Percentiles rank a stretch among this genome's conserved stretches.
These are phyloP conservation scores for Hypercompe scribonia DNA, from an alignment of 2,888 invertebrate genomes.

Conservation along the genomic window DNA sequence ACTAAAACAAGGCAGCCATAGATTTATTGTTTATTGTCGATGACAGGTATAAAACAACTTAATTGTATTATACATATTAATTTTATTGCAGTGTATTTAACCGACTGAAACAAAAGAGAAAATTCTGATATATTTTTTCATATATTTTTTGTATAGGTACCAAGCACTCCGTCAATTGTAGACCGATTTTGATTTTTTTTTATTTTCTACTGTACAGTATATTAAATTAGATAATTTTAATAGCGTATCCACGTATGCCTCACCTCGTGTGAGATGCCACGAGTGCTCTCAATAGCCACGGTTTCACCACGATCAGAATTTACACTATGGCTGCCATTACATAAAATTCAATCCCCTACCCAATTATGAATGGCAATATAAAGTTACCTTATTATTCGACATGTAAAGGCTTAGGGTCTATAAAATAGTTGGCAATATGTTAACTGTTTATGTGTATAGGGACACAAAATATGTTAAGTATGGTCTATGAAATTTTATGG, in stretches of 20 bases:
- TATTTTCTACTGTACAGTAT: background rate
- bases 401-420: background rate
- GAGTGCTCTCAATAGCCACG: slow-evolving; percentile 69
- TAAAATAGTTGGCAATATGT: slow-evolving; percentile 5
- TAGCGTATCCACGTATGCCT: slow-evolving; percentile 41
- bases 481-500: background rate
- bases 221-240: background rate
- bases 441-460: background rate
- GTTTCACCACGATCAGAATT: slow-evolving; percentile 66
- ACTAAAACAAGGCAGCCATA: no score
- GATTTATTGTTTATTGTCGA: background rate
- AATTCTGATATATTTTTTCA: no score
- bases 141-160: no score
- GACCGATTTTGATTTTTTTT: no score
- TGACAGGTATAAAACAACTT: background rate
- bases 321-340: slow-evolving; percentile 69
- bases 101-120: no score
- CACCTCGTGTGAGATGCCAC: slow-evolving; percentile 50
- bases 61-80: no score
- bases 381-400: slow-evolving; percentile 43
- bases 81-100: no score
- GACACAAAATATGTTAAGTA: background rate
- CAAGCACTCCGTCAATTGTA: no score
- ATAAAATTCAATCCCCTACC: slow-evolving; percentile 74
- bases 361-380: slow-evolving; percentile 69